A percentile compares a stretch with the other conserved stretches of the same genome.
phyloP scores from a whole-genome alignment of 2,888 invertebrate genomes.

The Heteromurus nitidus region DNA sequence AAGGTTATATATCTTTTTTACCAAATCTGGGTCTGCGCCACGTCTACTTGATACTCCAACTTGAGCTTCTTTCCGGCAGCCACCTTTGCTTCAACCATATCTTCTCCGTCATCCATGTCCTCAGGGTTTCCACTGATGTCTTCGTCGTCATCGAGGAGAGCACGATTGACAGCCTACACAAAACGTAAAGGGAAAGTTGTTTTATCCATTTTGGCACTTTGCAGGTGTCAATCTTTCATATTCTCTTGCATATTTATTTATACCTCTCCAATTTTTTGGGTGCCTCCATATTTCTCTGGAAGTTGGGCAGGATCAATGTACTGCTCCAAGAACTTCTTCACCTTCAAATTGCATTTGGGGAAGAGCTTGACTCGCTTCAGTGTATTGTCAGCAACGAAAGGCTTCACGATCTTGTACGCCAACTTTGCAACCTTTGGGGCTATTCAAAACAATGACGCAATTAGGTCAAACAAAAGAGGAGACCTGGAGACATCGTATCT shows the following conservation, averaged over 20 bases:
- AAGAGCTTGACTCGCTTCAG: conserved; percentile 70
- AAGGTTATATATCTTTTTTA: conserved; percentile 25
- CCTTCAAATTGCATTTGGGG: conserved; percentile 70
- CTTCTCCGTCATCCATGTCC: conserved; percentile 71
- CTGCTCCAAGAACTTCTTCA: conserved; percentile 67
- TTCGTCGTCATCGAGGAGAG: conserved; percentile 65
- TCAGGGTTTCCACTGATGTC: conserved; percentile 70
- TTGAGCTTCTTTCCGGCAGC: conserved; percentile 72
- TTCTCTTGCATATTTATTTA: neutral
- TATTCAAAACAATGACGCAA: no score
- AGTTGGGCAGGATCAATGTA: conserved; percentile 70
- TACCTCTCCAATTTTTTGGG: conserved; percentile 67
- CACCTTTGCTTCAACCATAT: conserved; percentile 71
- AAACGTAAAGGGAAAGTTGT: no score
- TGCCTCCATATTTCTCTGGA: conserved; percentile 71
- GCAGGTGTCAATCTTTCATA: no score
- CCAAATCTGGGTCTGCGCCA: conserved; percentile 72
- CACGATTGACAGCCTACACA: conserved; percentile 54
- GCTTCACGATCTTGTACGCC: conserved; percentile 72
- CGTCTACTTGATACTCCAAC: conserved; percentile 71
- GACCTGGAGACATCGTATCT: no score
- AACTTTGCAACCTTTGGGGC: conserved; percentile 72
- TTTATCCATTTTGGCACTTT: no score
- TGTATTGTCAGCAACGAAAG: conserved; percentile 68
- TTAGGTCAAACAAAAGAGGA: no score